Conservation (phyloP, 2,888 invertebrate genomes). For the Eilema depressum region DNA sequence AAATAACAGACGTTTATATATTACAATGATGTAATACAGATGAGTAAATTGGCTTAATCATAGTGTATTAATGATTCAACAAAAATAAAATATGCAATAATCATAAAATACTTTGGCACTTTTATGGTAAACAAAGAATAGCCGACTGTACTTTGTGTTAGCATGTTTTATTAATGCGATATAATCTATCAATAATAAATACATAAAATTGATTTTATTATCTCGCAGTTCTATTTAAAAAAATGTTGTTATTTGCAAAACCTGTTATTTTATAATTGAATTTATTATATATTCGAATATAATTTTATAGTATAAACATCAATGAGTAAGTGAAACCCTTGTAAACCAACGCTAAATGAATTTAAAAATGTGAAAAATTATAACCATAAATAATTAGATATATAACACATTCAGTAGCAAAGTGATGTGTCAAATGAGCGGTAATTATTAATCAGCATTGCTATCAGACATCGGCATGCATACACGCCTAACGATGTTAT, state of each 20-base stretch:
- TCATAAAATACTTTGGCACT: background rate
- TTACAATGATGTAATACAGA: background rate
- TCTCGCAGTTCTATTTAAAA: too few species aligned
- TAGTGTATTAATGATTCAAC: background rate
- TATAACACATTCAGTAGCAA: constrained; percentile 27
- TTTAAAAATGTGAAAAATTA: background rate
- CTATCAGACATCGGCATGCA: constrained; percentile 43
- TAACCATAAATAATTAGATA: background rate
- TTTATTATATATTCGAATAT: background rate
- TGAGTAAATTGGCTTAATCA: background rate
- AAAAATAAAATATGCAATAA: background rate
- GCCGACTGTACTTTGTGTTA: background rate
- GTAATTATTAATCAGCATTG: constrained; percentile 37
- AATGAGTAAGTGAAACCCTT: background rate
- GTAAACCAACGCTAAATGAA: background rate
- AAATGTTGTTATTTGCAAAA: background rate
- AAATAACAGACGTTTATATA: background rate
- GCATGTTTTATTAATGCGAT: constrained; percentile 12
- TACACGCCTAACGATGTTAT: constrained; percentile 49
- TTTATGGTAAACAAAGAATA: constrained; percentile 10
- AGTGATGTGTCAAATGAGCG: constrained; percentile 32
- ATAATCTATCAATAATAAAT: background rate
- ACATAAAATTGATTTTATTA: constrained; percentile 1
- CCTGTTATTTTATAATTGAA: background rate
- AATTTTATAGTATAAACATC: background rate